These are phyloP conservation scores for Neosalanx taihuensis DNA, from an alignment of 2,797 vertebrate species.

Conservation along the genomic window DNA sequence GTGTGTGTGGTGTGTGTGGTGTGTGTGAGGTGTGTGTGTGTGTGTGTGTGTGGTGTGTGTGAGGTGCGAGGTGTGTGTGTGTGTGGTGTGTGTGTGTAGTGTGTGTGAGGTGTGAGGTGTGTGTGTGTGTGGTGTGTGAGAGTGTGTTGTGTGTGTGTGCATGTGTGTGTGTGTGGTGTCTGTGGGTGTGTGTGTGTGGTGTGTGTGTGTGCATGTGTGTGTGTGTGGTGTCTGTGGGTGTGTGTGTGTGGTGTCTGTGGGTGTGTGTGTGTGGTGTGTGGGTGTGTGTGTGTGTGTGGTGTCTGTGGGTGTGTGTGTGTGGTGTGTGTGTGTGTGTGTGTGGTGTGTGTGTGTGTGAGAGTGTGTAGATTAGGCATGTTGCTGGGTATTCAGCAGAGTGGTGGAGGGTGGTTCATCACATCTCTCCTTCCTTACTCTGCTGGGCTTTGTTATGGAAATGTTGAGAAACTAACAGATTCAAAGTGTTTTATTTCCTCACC, in stretches of 20 bases:
- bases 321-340: neutral
- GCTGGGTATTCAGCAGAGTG: constrained; percentile 60
- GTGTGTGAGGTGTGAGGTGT: no score
- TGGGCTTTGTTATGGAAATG: constrained; percentile 99
- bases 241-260: neutral
- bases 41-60: constrained; percentile 29
- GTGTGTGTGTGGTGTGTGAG: constrained; percentile 1
- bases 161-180: neutral
- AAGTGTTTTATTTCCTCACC: constrained; percentile 93
- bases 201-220: constrained; percentile 8
- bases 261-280: neutral
- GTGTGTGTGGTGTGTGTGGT: constrained; percentile 29
- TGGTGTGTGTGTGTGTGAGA: constrained; percentile 13
- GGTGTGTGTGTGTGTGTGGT: constrained; percentile 13
- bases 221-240: constrained; percentile 1
- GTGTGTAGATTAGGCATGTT: constrained; percentile 54
- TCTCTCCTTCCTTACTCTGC: constrained; percentile 90
- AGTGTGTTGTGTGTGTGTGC: constrained; percentile 21
- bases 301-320: no score
- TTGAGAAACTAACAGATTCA: constrained; percentile 91
- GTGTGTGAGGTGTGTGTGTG: neutral
- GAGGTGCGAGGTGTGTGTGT: constrained; percentile 17
- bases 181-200: constrained; percentile 2
- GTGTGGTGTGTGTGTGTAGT: constrained; percentile 23
- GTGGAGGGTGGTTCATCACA: constrained; percentile 82